phyloP scores from a whole-genome alignment of 2,113 vertebrate species.

The Beaufortia kweichowensis region DNA sequence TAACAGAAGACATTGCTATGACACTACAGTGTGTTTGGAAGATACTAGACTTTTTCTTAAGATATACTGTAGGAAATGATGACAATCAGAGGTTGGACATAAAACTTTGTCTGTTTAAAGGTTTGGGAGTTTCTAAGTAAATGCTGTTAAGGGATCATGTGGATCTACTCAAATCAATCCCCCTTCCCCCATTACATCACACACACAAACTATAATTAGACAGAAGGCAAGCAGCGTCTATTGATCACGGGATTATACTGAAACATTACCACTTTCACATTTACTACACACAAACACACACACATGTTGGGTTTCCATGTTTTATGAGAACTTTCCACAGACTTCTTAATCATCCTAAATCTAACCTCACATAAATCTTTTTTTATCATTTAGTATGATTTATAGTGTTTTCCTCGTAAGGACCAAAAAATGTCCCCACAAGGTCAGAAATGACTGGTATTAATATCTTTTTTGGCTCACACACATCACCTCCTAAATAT shows the following conservation, averaged over 20 bases:
- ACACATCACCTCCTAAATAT: neutral
- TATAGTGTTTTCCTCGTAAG: too few relatives aligned
- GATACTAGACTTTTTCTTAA: neutral
- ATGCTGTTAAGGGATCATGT: slow-evolving; percentile 26
- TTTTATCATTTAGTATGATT: too few relatives aligned
- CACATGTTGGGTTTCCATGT: too few relatives aligned
- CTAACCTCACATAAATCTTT: too few relatives aligned
- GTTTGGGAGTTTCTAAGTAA: neutral
- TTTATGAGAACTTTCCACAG: too few relatives aligned
- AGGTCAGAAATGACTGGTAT: too few relatives aligned
- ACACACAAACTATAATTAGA: neutral
- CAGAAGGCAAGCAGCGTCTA: neutral
- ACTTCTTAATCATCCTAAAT: too few relatives aligned
- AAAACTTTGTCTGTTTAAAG: neutral
- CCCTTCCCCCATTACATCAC: slow-evolving; percentile 5
- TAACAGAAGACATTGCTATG: too few relatives aligned
- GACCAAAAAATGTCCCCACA: too few relatives aligned
- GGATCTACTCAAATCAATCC: slow-evolving; percentile 15
- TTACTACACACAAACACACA: neutral
- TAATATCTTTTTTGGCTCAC: neutral
- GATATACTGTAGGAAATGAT: slow-evolving; percentile 10
- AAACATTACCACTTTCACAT: neutral
- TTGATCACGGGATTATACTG: neutral
- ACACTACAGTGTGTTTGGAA: too few relatives aligned
- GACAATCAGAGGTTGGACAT: slow-evolving; percentile 41